Evolutionary conservation across 1,140 invertebrate species (phyloP).

Genomic region (Brachionus paranguensis): DNA sequence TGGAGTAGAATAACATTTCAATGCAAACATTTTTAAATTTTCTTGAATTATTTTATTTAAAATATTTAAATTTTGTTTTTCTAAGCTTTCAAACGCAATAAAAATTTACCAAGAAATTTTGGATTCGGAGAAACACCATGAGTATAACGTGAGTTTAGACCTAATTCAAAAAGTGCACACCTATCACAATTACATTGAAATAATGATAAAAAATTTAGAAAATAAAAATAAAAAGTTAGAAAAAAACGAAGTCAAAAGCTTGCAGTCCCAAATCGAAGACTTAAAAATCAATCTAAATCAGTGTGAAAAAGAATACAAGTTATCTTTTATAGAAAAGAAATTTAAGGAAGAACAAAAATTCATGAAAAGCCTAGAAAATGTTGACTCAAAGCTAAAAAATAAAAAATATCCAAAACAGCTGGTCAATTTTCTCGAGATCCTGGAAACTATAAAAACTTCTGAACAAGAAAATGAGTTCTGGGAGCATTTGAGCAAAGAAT

Average conservation of each 20-base stretch:
- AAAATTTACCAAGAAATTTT: constrained; percentile 35
- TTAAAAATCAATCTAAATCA: neutral
- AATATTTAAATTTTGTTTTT: neutral
- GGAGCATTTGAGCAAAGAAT: neutral
- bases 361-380: neutral
- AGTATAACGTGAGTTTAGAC: neutral
- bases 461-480: neutral
- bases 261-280: neutral
- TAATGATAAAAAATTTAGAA: neutral
- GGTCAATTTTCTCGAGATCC: neutral
- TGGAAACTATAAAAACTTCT: neutral
- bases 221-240: neutral
- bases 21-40: too few relatives aligned
- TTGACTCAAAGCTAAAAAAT: neutral
- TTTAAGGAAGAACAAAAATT: neutral
- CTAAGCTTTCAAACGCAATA: neutral
- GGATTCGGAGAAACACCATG: neutral
- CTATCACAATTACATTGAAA: constrained; percentile 28
- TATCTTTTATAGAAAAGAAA: neutral
- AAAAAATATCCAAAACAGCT: neutral
- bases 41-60: too few relatives aligned
- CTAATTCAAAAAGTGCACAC: constrained; percentile 37
- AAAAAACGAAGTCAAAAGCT: neutral
- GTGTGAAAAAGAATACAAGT: neutral
- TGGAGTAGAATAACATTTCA: too few relatives aligned